phyloP scores from a whole-genome alignment of 2,888 invertebrate genomes.

The Zygothrica quintamaculata region DNA sequence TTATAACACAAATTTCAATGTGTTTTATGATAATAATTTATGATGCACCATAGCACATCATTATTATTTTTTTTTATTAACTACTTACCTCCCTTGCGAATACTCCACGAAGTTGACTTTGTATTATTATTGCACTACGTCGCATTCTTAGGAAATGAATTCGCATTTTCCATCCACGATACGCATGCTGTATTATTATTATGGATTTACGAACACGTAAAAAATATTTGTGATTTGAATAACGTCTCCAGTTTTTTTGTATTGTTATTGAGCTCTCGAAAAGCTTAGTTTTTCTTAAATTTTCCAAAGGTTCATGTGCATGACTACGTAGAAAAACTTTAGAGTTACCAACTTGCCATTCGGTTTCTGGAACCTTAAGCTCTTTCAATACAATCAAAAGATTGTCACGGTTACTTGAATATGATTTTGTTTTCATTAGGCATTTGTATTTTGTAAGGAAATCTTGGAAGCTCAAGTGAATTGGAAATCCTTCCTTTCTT shows the following conservation, averaged over 20 bases:
- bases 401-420: conserved; percentile 70
- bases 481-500: conserved; percentile 94
- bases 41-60: too few relatives aligned
- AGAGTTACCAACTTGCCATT: conserved; percentile 95
- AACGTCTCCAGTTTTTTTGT: conserved; percentile 91
- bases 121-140: conserved; percentile 94
- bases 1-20: too few relatives aligned
- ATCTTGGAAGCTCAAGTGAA: conserved; percentile 91
- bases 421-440: conserved; percentile 84
- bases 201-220: conserved; percentile 88
- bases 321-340: conserved; percentile 93
- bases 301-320: conserved; percentile 94
- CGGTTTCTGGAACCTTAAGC: conserved; percentile 89
- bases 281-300: conserved; percentile 89
- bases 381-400: conserved; percentile 86
- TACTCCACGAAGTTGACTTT: conserved; percentile 93
- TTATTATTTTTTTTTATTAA: too few relatives aligned
- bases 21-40: too few relatives aligned
- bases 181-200: conserved; percentile 92
- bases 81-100: conserved; percentile 92
- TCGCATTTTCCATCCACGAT: conserved; percentile 93
- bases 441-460: conserved; percentile 92
- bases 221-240: conserved; percentile 88
- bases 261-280: conserved; percentile 89
- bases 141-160: conserved; percentile 92